These are phyloP conservation scores for Thelaira solivaga DNA, from an alignment of 2,888 invertebrate species.

Conservation along the genomic window DNA sequence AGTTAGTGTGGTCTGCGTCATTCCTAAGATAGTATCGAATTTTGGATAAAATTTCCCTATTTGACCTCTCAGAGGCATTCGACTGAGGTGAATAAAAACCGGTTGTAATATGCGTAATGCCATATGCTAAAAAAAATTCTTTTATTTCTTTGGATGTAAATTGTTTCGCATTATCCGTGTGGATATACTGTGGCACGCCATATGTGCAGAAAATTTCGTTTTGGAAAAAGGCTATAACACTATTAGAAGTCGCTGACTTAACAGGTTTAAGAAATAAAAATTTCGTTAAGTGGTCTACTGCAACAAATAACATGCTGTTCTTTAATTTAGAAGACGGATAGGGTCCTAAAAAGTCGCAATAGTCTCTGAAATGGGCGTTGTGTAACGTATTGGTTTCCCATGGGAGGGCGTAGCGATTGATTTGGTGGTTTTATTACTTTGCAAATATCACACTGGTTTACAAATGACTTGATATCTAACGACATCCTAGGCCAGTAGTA, in stretches of 20 bases:
- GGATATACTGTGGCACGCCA: neutral
- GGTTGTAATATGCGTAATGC: too few species aligned
- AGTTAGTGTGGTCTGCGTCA: neutral
- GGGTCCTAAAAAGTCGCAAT: neutral
- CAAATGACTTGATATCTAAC: too few species aligned
- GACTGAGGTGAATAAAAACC: too few species aligned
- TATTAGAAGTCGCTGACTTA: neutral
- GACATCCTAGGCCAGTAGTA: too few species aligned
- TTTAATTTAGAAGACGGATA: neutral
- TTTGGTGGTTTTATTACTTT: neutral
- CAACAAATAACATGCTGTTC: neutral
- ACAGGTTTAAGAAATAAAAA: neutral
- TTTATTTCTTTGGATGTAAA: neutral
- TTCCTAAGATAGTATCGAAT: too few species aligned
- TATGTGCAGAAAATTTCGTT: neutral
- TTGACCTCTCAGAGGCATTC: too few species aligned
- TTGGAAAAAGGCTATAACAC: neutral
- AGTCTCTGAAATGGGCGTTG: neutral
- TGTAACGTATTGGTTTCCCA: neutral
- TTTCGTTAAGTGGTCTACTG: neutral
- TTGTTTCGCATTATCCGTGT: neutral
- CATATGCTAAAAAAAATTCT: too few species aligned
- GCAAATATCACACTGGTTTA: too few species aligned
- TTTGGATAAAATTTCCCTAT: neutral
- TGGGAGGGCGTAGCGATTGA: neutral